Evolutionary conservation across 2,797 vertebrate species (phyloP).

Genomic region (Sternotherus odoratus): DNA sequence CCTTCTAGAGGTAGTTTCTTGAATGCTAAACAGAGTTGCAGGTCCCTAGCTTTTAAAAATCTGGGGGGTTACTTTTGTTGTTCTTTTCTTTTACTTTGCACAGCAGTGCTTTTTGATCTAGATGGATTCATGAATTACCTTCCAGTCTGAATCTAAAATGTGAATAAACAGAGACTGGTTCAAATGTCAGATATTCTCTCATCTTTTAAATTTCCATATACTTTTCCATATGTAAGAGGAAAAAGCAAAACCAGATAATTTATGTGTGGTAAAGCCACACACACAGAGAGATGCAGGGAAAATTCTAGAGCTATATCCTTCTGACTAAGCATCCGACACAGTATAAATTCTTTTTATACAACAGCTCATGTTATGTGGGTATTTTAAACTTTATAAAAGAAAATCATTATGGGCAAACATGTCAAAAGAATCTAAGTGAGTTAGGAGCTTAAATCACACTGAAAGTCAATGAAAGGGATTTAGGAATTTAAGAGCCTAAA

Average conservation of each 20-base stretch:
- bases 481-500: background rate
- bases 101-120: slow-evolving; percentile 5
- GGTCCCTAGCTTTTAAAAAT: slow-evolving; percentile 29
- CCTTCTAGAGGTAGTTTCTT: slow-evolving; percentile 65
- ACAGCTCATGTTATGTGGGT: slow-evolving; percentile 32
- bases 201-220: slow-evolving; percentile 10
- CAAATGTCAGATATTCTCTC: background rate
- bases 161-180: slow-evolving; percentile 30
- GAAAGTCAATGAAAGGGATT: slow-evolving; percentile 27
- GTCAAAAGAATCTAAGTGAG: background rate
- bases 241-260: slow-evolving; percentile 69
- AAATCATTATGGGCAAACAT: slow-evolving; percentile 27
- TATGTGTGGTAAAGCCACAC: slow-evolving; percentile 68
- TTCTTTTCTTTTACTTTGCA: background rate
- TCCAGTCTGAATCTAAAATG: background rate
- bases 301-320: slow-evolving; percentile 54
- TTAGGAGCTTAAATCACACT: background rate
- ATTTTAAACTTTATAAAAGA: slow-evolving; percentile 52
- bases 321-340: slow-evolving; percentile 58
- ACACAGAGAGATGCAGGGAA: slow-evolving; percentile 43
- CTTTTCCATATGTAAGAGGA: slow-evolving; percentile 36
- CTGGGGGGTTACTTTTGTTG: slow-evolving; percentile 22
- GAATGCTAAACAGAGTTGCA: slow-evolving; percentile 57
- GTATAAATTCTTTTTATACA: slow-evolving; percentile 49
- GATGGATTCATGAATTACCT: slow-evolving; percentile 14